Evolutionary conservation across 2,113 vertebrate species (phyloP), one percentile per base, ranked within the genome.

Genomic region (Romanogobio albipinnatus): DNA sequence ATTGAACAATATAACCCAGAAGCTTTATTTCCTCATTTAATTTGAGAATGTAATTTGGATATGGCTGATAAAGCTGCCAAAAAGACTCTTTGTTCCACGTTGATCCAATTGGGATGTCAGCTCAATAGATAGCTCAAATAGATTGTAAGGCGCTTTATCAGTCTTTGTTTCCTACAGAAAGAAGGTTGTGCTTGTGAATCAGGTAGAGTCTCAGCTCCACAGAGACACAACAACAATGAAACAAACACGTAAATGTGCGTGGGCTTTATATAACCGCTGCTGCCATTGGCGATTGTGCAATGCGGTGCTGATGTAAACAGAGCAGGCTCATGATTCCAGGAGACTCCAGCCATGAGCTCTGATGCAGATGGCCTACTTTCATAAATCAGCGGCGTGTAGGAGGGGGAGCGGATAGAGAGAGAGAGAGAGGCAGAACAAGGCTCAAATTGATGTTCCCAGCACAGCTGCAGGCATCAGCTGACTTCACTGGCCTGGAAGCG

Each of bases 291-390:
- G 76, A 91, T 91, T 92, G 92, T 91, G 92, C 93, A 93, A 92
- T 90, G 92, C 90, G 22, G 84, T 78, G 91, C 90, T 90, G 92
- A 92, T 93, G 92, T 94, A 93, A 94, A 94, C 93, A 93, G 88
- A 90, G 91, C 53, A 80, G 17, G 39, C 86, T 83, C 47, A 36
- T 85, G 80, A 91, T 91, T 89, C 92, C 91, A 86, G 91, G 94
- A 93, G 93, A 91, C 88, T 89, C 81, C 90, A 91, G 90, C 92
- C 91, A 92, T 92, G 93, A 90, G 91, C 90, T 92, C 93, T 94
- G 93, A 94, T 94, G 93, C 93, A 93, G 93, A 94, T 94, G 95
- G 92, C 94, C 93, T 89, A 95, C 91, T 94, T 93, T 93, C 83
- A 87, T 89, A 94, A 94, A 95, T 94, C 93, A 94, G 93, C 93